phyloP scores from a whole-genome alignment of 2,797 vertebrate genomes.

The Diglossa cyanea region DNA sequence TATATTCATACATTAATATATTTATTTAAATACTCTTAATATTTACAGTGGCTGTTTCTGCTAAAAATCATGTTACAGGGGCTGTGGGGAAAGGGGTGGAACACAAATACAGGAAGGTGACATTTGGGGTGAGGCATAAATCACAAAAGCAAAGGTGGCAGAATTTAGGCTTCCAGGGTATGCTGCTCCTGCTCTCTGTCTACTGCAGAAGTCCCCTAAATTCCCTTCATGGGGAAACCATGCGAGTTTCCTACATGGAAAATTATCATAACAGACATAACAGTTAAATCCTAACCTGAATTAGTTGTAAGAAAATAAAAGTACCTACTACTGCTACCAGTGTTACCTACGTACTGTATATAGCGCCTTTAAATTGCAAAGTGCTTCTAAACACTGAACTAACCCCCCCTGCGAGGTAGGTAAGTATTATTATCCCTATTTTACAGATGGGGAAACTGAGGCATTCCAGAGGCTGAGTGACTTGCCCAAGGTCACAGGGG shows the following conservation, averaged over 20 bases:
- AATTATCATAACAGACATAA: background rate
- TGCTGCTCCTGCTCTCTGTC: background rate
- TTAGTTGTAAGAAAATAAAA: conserved; percentile 35
- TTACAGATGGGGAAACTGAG: conserved; percentile 69
- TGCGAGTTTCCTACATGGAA: conserved; percentile 29
- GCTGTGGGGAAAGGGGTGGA: background rate
- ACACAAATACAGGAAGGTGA: background rate
- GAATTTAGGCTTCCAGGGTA: background rate
- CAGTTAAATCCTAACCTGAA: conserved; percentile 30
- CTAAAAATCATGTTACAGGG: background rate
- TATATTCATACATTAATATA: background rate
- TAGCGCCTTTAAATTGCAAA: conserved; percentile 53
- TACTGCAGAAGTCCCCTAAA: background rate
- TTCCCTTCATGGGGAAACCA: conserved; percentile 23
- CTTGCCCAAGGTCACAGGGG: conserved; percentile 61
- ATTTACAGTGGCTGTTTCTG: conserved; percentile 38
- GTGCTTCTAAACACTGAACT: conserved; percentile 47
- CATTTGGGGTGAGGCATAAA: background rate
- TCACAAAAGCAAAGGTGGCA: background rate
- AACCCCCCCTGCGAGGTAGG: conserved; percentile 65
- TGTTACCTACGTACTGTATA: conserved; percentile 3
- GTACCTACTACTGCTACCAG: background rate
- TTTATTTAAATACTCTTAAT: conserved; percentile 53
- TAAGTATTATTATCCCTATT: conserved; percentile 62
- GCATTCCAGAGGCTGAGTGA: conserved; percentile 31